Evolutionary conservation across 2,888 invertebrate genomes (phyloP), one percentile per base, ranked within the genome.

Genomic region (Caenorhabditis macrosperma): DNA sequence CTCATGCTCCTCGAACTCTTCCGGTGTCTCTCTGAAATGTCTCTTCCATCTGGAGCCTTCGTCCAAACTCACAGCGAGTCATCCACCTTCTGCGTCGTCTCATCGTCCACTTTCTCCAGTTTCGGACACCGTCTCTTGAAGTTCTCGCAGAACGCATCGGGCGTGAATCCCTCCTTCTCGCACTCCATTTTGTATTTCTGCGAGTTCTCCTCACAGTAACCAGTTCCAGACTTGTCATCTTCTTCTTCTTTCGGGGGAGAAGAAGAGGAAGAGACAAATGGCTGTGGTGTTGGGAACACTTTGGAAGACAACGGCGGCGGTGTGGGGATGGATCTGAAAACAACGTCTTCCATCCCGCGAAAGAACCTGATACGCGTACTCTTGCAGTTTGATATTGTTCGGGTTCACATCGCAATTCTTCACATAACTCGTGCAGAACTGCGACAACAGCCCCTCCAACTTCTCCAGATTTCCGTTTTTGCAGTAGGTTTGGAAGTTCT

Each of bases 401-500:
- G 44, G 44, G 17, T 44, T 44, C 17, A 44, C 17, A 44, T 44
- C 55, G 38, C 84, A 84, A 22, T 69, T 78, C 15, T 59, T 68
- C 54, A 50, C 64, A 38, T 71, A 84, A 24, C 55, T 74, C n/a
- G 10, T 24, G 59, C 84, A 84, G 61, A 84, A 84, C 28, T 71
- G 59, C 10, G 64, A 41, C 48, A 84, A 35, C 20, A 84, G 59
- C n/a, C 79, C 81, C 35, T 84, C 84, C 9, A 84, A 24, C 41
- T 75, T 69, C 15, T 61, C 57, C 26, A 64, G 46, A 24, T 78
- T 66, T 10, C 57, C 69, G 35, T 24, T 33, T 1, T 10, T 26
- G 52, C 84, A 84, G 48, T 84, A 84, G 5, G 59, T 26, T 1
- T 78, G 50, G 61, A 68, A 84, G 60, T 84, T 84, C n/a, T 33